phyloP scores from a whole-genome alignment of 2,113 vertebrate genomes.

The Chloroceryle aenea region DNA sequence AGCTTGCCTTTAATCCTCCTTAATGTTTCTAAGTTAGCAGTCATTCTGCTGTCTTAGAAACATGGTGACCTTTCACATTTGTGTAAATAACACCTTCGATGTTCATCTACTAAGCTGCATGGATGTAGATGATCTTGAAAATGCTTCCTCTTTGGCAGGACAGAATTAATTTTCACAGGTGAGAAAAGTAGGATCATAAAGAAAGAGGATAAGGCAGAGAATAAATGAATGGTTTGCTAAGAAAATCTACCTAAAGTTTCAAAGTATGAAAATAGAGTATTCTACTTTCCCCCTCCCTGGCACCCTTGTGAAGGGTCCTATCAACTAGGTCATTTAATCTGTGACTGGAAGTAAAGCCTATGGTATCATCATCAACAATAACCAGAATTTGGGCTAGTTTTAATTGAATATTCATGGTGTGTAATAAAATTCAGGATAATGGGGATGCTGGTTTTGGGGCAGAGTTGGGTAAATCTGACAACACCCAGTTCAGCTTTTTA shows the following conservation, averaged over 20 bases:
- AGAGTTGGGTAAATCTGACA: not conserved
- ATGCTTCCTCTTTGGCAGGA: not conserved
- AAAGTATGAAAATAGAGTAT: not conserved
- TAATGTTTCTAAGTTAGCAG: not conserved
- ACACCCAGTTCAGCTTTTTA: not conserved
- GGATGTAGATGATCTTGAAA: not conserved
- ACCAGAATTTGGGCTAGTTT: not conserved
- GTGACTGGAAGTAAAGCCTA: not conserved
- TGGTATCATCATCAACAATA: not conserved
- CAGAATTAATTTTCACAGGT: not conserved
- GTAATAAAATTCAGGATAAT: not conserved
- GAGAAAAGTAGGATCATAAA: not conserved
- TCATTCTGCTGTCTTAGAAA: not conserved
- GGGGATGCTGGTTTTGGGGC: not conserved
- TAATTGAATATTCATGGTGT: not conserved
- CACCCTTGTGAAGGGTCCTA: not conserved
- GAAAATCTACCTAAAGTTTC: not conserved
- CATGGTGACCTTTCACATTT: not conserved
- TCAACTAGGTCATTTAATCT: not conserved
- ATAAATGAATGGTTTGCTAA: not conserved
- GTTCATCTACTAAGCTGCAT: not conserved
- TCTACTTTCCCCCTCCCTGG: not conserved
- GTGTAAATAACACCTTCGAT: not conserved
- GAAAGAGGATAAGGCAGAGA: not conserved
- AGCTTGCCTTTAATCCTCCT: not conserved